Percentiles rank a stretch among this genome's conserved stretches.
Evolutionary conservation across 1,140 invertebrate species (phyloP).

Genomic region (Rhynchophorus ferrugineus): DNA sequence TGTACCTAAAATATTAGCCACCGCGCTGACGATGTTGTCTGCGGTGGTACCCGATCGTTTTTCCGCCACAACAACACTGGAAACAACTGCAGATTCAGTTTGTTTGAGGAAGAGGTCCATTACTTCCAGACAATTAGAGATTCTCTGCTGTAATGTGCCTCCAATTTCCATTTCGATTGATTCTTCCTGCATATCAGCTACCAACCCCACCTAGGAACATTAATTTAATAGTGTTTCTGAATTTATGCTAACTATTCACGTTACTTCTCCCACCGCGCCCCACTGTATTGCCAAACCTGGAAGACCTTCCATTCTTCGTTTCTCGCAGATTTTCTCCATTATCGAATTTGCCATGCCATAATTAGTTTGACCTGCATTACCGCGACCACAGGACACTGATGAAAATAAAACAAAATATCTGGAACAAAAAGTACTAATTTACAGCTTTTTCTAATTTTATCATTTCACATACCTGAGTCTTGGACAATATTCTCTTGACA

Average conservation of each 20-base stretch:
- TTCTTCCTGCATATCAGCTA: constrained; percentile 76
- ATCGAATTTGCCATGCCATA: constrained; percentile 72
- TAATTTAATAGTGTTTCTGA: not conserved
- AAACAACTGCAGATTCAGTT: constrained; percentile 55
- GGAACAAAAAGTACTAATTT: constrained; percentile 1
- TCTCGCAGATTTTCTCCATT: constrained; percentile 66
- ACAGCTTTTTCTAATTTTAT: not conserved
- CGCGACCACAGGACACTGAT: constrained; percentile 79
- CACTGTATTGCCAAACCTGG: constrained; percentile 63
- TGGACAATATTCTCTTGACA: constrained; percentile 46
- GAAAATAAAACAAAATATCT: constrained; percentile 70
- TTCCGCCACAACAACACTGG: constrained; percentile 72
- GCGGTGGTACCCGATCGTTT: constrained; percentile 50
- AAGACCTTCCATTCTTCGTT: constrained; percentile 48
- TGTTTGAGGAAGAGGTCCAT: constrained; percentile 63
- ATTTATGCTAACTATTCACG: constrained; percentile 5
- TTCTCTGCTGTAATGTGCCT: constrained; percentile 78
- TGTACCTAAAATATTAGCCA: constrained; percentile 54
- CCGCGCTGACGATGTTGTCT: constrained; percentile 55
- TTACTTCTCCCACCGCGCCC: constrained; percentile 62
- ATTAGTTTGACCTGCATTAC: constrained; percentile 83
- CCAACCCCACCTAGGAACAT: constrained; percentile 50
- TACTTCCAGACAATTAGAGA: constrained; percentile 65
- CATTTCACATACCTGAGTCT: constrained; percentile 34
- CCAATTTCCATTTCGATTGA: constrained; percentile 67